Percentiles rank a stretch among this genome's conserved stretches.
These are phyloP conservation scores for Chelon auratus DNA, from an alignment of 2,797 vertebrate species.

Conservation along the genomic window DNA sequence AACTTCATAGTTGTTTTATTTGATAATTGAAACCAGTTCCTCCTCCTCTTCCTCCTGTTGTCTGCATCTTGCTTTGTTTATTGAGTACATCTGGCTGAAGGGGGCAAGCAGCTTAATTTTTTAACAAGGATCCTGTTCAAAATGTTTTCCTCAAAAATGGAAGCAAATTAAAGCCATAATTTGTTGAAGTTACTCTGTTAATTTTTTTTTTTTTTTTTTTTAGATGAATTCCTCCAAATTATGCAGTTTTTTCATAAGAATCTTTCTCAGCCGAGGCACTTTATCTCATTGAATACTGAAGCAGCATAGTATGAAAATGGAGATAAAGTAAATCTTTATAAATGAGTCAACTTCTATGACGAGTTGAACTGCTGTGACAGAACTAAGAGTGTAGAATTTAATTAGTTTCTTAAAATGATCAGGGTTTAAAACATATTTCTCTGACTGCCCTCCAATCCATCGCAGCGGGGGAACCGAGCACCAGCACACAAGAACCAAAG, in stretches of 20 bases:
- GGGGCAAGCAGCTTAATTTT: no score
- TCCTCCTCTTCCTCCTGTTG: no score
- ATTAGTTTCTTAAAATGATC: conserved; percentile 34
- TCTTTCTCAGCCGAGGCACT: not conserved
- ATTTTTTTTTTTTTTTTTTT: no score
- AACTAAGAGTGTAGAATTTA: conserved; percentile 9
- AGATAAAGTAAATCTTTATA: conserved; percentile 4
- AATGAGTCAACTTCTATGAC: conserved; percentile 1
- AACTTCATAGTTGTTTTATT: no score
- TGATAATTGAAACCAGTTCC: no score
- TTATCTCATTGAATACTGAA: not conserved
- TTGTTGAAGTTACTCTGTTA: conserved; percentile 1
- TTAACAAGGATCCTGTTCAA: no score
- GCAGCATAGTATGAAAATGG: not conserved
- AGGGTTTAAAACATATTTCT: conserved; percentile 29
- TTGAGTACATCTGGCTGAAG: no score
- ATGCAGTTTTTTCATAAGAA: not conserved
- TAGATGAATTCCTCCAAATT: conserved; percentile 2
- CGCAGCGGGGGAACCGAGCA: not conserved
- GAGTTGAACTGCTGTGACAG: not conserved
- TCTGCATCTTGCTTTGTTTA: no score
- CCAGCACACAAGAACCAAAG: conserved; percentile 14
- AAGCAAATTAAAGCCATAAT: not conserved
- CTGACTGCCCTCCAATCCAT: conserved; percentile 8
- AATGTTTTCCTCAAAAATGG: not conserved